Conservation (phyloP, 2,113 vertebrate species). For the Callocephalon fimbriatum region DNA sequence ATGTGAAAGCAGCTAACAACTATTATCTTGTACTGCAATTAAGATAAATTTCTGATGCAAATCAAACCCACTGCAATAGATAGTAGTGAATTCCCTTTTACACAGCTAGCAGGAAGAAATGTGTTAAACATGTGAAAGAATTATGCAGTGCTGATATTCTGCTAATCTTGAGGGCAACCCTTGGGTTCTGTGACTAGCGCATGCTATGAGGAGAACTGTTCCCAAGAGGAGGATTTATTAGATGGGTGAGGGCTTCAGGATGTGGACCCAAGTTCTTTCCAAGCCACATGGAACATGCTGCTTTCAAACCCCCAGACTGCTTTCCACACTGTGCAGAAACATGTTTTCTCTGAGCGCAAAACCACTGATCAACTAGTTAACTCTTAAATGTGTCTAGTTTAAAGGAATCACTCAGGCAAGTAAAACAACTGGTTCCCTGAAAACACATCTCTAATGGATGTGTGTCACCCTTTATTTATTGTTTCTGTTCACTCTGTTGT, state of each 20-base stretch:
- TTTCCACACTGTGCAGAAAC: not conserved
- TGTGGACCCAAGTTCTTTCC: constrained; percentile 1
- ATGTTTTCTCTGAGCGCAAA: constrained; percentile 36
- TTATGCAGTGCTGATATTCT: constrained; percentile 1
- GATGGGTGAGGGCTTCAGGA: not conserved
- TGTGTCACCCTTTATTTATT: not conserved
- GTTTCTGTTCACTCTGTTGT: not conserved
- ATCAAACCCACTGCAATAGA: not conserved
- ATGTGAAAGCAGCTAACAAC: not conserved
- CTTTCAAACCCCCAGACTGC: not conserved
- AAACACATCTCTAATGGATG: not conserved
- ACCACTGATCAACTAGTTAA: constrained; percentile 5
- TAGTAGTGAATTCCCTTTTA: not conserved
- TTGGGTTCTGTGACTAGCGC: not conserved
- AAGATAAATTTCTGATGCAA: constrained; percentile 13
- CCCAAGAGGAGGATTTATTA: not conserved
- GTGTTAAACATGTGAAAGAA: not conserved
- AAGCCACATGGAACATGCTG: constrained; percentile 1
- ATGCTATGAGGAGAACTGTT: not conserved
- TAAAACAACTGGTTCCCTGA: not conserved
- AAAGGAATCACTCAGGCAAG: not conserved
- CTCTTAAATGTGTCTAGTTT: not conserved
- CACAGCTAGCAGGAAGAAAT: constrained; percentile 19
- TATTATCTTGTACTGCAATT: not conserved
- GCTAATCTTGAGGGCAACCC: not conserved